phyloP scores from a whole-genome alignment of 2,797 vertebrate genomes.

The Gorsachius magnificus region DNA sequence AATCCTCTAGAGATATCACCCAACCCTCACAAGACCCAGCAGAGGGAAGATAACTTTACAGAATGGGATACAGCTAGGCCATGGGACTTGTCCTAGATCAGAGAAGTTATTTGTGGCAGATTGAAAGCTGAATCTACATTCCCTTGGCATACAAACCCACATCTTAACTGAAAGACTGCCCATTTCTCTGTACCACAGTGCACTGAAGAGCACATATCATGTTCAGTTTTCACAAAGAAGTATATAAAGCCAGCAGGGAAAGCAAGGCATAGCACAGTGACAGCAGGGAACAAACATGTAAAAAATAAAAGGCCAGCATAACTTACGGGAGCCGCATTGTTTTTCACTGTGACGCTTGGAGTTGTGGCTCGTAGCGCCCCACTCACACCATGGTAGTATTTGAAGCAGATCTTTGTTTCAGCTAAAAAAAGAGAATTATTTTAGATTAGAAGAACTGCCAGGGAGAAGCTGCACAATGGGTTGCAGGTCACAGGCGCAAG shows the following conservation, averaged over 20 bases:
- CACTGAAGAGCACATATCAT: not conserved
- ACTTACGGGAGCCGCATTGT: slow-evolving; percentile 86
- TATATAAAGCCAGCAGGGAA: not conserved
- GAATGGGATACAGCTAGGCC: not conserved
- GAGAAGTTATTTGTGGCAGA: not conserved
- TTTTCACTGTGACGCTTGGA: slow-evolving; percentile 91
- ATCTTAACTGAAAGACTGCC: not conserved
- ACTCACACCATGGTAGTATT: slow-evolving; percentile 94
- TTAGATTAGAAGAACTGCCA: not conserved
- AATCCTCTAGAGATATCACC: not conserved
- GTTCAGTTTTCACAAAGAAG: not conserved
- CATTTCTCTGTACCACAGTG: not conserved
- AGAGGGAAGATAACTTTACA: not conserved
- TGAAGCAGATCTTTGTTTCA: slow-evolving; percentile 98
- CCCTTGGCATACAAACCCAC: not conserved
- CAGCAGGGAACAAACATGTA: not conserved
- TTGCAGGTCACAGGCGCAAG: not conserved
- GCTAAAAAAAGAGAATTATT: slow-evolving; percentile 75
- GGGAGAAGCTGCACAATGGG: not conserved
- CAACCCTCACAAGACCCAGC: not conserved
- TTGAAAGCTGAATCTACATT: not conserved
- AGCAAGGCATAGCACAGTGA: not conserved
- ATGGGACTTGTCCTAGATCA: not conserved
- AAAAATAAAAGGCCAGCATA: not conserved
- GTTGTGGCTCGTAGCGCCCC: slow-evolving; percentile 93